Evolutionary conservation across 2,113 vertebrate species (phyloP).

Genomic region (Heptranchias perlo): DNA sequence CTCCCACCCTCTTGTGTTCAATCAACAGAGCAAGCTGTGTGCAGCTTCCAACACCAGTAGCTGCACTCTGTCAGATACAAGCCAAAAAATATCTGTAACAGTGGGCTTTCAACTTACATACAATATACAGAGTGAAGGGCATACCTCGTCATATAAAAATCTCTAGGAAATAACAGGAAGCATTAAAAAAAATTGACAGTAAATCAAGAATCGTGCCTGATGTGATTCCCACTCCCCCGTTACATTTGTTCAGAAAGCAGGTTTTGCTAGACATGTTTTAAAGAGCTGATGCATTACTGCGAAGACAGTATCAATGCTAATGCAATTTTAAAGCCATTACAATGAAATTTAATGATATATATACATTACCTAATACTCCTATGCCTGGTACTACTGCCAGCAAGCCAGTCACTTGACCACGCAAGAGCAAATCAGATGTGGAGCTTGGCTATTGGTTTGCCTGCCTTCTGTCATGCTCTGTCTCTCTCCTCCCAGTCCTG

Average conservation of each 20-base stretch:
- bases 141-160: background rate
- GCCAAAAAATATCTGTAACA: background rate
- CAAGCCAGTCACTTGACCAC: background rate
- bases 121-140: background rate
- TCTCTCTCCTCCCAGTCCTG: background rate
- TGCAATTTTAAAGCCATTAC: constrained; percentile 19
- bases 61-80: constrained; percentile 5
- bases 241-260: background rate
- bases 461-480: background rate
- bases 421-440: constrained; percentile 12
- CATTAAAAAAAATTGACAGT: background rate
- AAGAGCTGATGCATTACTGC: background rate
- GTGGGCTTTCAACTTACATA: background rate
- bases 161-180: background rate
- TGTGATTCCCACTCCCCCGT: background rate
- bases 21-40: background rate
- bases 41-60: background rate
- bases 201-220: background rate
- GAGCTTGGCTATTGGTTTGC: background rate
- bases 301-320: background rate
- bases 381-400: background rate
- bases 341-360: background rate
- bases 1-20: constrained; percentile 31
- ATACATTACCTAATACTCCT: background rate
- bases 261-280: background rate